Percentiles rank a stretch among this genome's conserved stretches.
Conservation (phyloP, 2,797 vertebrate species). For the Gymnoscopelus microlampas region DNA sequence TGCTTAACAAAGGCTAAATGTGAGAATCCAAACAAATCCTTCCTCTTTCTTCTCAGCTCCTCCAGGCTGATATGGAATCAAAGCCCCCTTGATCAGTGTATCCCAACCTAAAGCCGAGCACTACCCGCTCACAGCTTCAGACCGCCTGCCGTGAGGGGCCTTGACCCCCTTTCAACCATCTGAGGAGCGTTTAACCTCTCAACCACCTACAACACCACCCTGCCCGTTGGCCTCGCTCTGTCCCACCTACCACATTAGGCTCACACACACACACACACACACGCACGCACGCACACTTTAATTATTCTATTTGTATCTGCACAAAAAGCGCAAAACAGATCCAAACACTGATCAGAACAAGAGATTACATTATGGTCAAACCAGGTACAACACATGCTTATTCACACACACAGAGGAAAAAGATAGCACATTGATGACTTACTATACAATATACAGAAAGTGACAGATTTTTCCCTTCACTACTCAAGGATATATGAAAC, state of each 20-base stretch:
- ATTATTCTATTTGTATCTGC: too few relatives aligned
- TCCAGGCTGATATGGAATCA: neutral
- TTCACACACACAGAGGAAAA: too few relatives aligned
- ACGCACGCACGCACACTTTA: neutral
- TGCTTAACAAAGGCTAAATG: neutral
- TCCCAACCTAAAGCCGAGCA: neutral
- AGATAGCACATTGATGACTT: too few relatives aligned
- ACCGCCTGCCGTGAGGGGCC: conserved; percentile 38
- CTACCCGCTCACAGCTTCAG: neutral
- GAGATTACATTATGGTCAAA: too few relatives aligned
- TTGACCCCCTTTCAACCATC: conserved; percentile 29
- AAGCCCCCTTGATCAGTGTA: conserved; percentile 17
- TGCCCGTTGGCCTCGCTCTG: neutral
- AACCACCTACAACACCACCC: conserved; percentile 1
- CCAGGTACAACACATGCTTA: too few relatives aligned
- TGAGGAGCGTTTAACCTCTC: conserved; percentile 24
- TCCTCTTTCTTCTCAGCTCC: conserved; percentile 5
- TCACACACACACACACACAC: conserved; percentile 1
- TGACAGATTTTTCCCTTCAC: too few relatives aligned
- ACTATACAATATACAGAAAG: too few relatives aligned
- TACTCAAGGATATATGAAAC: too few relatives aligned
- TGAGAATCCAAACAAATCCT: conserved; percentile 35
- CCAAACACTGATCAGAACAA: too few relatives aligned
- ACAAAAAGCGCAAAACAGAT: too few relatives aligned
- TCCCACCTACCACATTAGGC: neutral